Conservation (phyloP, 2,113 vertebrate species). For the Sinocyclocheilus maitianheensis region DNA sequence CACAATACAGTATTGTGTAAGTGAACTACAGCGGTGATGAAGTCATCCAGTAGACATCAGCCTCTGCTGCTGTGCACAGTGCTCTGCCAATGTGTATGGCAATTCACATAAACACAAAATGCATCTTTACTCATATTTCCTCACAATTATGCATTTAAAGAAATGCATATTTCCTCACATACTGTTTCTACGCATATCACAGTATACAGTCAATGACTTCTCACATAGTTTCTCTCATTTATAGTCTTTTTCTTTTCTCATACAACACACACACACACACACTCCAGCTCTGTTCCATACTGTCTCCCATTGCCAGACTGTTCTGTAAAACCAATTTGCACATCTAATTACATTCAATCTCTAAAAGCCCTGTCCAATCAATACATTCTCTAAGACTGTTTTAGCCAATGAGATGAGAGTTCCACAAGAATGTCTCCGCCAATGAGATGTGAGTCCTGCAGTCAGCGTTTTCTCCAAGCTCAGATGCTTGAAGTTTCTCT, state of each 20-base stretch:
- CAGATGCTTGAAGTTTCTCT: conserved; percentile 18
- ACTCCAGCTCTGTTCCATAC: not conserved
- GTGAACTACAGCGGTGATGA: conserved; percentile 45
- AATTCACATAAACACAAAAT: conserved; percentile 26
- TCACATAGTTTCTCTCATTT: no score
- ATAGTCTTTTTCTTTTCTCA: not conserved
- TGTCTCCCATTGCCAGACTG: not conserved
- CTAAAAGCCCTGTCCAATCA: conserved; percentile 17
- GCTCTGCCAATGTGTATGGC: conserved; percentile 40
- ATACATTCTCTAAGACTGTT: not conserved
- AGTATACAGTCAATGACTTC: not conserved
- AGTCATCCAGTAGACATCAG: conserved; percentile 56
- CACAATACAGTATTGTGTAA: conserved; percentile 51
- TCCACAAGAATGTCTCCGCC: not conserved
- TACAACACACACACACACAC: not conserved
- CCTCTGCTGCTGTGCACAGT: conserved; percentile 44
- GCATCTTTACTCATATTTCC: not conserved
- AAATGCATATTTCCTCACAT: not conserved
- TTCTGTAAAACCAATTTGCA: conserved; percentile 29
- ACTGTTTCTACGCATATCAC: conserved; percentile 3
- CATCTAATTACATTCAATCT: not conserved
- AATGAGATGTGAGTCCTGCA: not conserved
- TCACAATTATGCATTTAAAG: not conserved
- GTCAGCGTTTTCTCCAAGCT: not conserved
- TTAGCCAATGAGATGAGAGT: conserved; percentile 14